Percentiles rank a stretch among this genome's conserved stretches.
Conservation (phyloP, 2,113 vertebrate species). For the Neotoma lepida region DNA sequence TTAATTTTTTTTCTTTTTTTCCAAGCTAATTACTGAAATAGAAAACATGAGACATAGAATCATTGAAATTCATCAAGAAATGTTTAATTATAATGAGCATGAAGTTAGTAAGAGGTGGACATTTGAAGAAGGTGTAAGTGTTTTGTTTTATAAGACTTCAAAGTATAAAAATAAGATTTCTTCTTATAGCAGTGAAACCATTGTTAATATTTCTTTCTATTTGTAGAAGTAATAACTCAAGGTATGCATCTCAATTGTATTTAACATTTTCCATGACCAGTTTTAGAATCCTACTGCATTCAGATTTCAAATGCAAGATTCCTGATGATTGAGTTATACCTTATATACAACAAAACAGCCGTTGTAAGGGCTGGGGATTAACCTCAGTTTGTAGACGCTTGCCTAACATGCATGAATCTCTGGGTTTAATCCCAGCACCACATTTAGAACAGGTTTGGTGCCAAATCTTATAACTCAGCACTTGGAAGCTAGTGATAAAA, state of each 20-base stretch:
- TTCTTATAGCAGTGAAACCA: conserved; percentile 19
- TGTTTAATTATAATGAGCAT: conserved; percentile 98
- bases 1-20: conserved; percentile 56
- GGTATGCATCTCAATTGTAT: neutral
- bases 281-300: conserved; percentile 58
- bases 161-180: conserved; percentile 56
- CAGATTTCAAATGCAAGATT: conserved; percentile 15
- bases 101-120: conserved; percentile 99
- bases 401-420: neutral
- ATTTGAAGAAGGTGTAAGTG: conserved; percentile 97
- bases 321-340: neutral
- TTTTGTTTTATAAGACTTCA: conserved; percentile 51
- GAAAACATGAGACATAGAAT: conserved; percentile 99
- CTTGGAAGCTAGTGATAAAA: neutral
- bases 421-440: neutral
- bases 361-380: neutral
- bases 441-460: neutral
- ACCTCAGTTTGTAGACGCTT: neutral
- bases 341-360: neutral
- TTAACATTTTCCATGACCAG: conserved; percentile 23
- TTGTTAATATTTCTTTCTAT: neutral
- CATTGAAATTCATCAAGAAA: conserved; percentile 96
- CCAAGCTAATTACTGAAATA: conserved; percentile 96
- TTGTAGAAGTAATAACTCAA: conserved; percentile 5
- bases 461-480: neutral